Evolutionary conservation across 2,888 invertebrate genomes (phyloP), one percentile per base, ranked within the genome.

Genomic region (Caenorhabditis sp.): DNA sequence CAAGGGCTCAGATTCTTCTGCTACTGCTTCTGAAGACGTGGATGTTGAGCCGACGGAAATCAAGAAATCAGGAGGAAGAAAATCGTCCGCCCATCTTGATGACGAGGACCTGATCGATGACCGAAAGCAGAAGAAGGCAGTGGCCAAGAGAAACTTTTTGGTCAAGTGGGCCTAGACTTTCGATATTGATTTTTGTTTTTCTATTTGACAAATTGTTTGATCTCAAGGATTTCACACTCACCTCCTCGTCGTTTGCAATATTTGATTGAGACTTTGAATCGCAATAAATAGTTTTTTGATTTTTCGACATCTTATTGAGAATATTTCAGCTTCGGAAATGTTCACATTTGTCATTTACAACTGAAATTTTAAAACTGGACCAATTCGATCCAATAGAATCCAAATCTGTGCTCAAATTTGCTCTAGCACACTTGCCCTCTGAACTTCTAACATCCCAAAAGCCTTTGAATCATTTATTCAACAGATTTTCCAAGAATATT

Each of bases 41-140:
- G 63, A 63, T n/a, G 35, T 24, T 0, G 68, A 68, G 35, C 64
- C 63, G 31, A 66, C 28, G 10, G 63, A 54, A 31, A 74, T 66
- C 44, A 66, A 69, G 24, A 80, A 68, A n/a, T 38, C 64, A 1
- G 38, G 59, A 16, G 8, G 6, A 19, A 14, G 44, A 24, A 79
- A 66, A n/a, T 22, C 63, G 0, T 41, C 49, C 19, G 26, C 64
- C 1, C 16, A 63, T 22, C 26, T 31, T 24, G 83, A 80, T 24
- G 83, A 83, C 28, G 83, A 83, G 24, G 83, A 83, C 49, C 31
- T 82, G 35, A 70, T 74, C n/a, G 80, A 75, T 14, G 80, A 83
- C 8, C 14, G 75, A n/a, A n/a, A n/a, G n/a, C n/a, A n/a, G 44
- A 74, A 79, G 54, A 74, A 77, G 49, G 51, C 35, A 5, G 58